phyloP scores from a whole-genome alignment of 1,140 invertebrate genomes.

The Anagrus nilaparvatae region DNA sequence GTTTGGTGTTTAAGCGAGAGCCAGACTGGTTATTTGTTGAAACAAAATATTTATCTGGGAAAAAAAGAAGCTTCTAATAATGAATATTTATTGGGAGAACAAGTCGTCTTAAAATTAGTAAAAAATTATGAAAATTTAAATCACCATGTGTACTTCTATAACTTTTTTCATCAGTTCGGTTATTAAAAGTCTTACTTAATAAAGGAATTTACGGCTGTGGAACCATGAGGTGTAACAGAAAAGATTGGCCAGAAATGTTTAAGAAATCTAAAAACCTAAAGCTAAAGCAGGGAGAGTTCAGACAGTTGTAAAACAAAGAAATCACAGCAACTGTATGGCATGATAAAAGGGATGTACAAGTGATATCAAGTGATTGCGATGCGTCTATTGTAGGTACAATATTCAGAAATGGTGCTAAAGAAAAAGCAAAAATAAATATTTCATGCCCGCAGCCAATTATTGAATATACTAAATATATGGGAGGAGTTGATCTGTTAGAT shows the following conservation, averaged over 20 bases:
- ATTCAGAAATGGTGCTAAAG: too few species aligned
- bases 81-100: neutral
- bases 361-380: neutral
- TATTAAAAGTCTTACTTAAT: neutral
- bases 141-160: neutral
- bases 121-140: neutral
- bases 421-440: neutral
- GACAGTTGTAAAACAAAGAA: neutral
- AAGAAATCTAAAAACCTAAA: neutral
- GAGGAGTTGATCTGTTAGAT: neutral
- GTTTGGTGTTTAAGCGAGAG: neutral
- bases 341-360: neutral
- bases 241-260: neutral
- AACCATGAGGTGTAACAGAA: neutral
- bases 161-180: neutral
- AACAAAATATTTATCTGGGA: slow-evolving; percentile 1
- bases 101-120: slow-evolving; percentile 2
- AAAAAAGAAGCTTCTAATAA: slow-evolving; percentile 1
- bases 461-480: neutral
- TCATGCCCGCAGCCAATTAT: neutral
- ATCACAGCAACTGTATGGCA: neutral
- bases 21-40: slow-evolving; percentile 2
- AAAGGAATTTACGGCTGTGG: neutral
- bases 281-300: neutral
- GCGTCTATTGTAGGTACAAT: neutral